phyloP scores from a whole-genome alignment of 1,140 invertebrate genomes.

The Stegodyphus mimosarum region DNA sequence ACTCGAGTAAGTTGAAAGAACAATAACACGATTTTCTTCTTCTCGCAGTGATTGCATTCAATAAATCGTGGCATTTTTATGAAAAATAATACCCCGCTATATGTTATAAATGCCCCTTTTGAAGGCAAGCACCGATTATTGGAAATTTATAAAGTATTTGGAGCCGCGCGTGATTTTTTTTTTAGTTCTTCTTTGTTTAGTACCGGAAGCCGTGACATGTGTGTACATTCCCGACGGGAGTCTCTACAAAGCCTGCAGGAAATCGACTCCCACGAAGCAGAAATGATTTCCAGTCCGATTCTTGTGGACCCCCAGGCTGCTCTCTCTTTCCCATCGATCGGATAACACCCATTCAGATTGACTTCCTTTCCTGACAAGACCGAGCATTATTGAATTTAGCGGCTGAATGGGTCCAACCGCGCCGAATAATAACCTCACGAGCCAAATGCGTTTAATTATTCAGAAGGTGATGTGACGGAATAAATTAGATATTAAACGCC shows the following conservation, averaged over 20 bases:
- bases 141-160: slow-evolving; percentile 45
- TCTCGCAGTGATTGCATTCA: slow-evolving; percentile 7
- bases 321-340: slow-evolving; percentile 34
- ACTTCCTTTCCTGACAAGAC: slow-evolving; percentile 40
- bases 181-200: slow-evolving; percentile 32
- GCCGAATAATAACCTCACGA: slow-evolving; percentile 3
- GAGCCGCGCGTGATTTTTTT: neutral
- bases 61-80: slow-evolving; percentile 40
- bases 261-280: slow-evolving; percentile 56
- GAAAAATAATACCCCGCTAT: slow-evolving; percentile 20
- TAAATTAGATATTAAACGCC: slow-evolving; percentile 17
- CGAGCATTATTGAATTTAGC: slow-evolving; percentile 53
- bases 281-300: slow-evolving; percentile 57
- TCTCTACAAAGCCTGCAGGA: slow-evolving; percentile 34
- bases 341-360: slow-evolving; percentile 54
- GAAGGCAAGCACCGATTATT: neutral
- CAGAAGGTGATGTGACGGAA: slow-evolving; percentile 10
- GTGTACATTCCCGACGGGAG: slow-evolving; percentile 47
- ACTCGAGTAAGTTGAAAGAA: no score
- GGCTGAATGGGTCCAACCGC: slow-evolving; percentile 9
- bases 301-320: slow-evolving; percentile 1
- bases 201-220: slow-evolving; percentile 43
- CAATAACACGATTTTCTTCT: no score
- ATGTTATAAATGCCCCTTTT: neutral
- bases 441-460: neutral